Evolutionary conservation across 2,797 vertebrate genomes (phyloP).

Genomic region (Parambassis ranga): DNA sequence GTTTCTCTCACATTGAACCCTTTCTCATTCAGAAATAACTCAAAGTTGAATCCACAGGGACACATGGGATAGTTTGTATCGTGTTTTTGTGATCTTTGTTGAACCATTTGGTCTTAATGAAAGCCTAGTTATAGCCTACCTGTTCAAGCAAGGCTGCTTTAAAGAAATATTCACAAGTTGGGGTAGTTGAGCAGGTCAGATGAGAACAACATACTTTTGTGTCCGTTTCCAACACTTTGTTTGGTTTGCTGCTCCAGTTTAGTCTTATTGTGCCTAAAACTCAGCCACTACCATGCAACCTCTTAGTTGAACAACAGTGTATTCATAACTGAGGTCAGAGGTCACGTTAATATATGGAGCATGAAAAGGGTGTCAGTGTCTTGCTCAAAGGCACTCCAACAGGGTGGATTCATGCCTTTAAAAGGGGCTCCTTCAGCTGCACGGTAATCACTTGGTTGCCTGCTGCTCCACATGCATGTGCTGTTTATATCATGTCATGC

Average conservation of each 20-base stretch:
- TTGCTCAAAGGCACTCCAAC: conserved; percentile 18
- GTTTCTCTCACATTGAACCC: not conserved
- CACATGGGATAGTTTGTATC: not conserved
- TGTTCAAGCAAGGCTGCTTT: not conserved
- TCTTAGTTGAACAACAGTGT: not conserved
- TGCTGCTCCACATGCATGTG: conserved; percentile 1
- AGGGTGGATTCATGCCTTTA: not conserved
- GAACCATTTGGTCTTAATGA: not conserved
- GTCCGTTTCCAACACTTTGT: conserved; percentile 7
- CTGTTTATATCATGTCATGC: conserved; percentile 25
- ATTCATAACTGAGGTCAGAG: conserved; percentile 7
- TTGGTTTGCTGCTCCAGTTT: not conserved
- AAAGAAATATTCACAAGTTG: not conserved
- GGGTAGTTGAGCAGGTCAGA: conserved; percentile 19
- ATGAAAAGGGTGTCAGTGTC: not conserved
- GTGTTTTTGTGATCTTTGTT: conserved; percentile 16
- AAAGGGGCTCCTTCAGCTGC: not conserved
- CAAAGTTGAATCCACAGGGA: no score
- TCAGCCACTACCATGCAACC: no score
- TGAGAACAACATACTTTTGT: conserved; percentile 24
- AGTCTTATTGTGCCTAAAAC: not conserved
- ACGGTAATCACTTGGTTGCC: not conserved
- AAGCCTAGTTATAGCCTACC: not conserved
- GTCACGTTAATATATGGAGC: not conserved
- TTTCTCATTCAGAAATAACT: conserved; percentile 13